phyloP scores from a whole-genome alignment of 2,113 vertebrate genomes.

The Rhinoderma darwinii region DNA sequence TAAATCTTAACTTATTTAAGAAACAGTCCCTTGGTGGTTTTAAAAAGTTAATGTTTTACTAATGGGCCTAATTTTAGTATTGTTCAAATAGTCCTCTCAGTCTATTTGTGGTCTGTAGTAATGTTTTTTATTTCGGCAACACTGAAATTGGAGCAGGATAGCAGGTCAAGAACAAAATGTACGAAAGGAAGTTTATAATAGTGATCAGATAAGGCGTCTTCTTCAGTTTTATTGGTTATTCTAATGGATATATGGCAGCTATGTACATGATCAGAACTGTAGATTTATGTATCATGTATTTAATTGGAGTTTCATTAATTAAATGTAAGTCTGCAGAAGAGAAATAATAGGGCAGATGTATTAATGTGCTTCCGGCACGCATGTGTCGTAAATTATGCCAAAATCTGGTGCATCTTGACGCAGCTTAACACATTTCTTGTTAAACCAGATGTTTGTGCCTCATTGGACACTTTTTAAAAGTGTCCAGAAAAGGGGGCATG shows the following conservation, averaged over 20 bases:
- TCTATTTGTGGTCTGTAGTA: conserved; percentile 7
- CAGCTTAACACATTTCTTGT: no score
- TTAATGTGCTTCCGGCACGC: no score
- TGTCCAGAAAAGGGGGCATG: no score
- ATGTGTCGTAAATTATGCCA: no score
- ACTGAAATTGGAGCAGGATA: background rate
- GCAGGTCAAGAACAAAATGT: background rate
- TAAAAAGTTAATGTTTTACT: conserved; percentile 1
- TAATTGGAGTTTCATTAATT: no score
- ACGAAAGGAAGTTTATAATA: background rate
- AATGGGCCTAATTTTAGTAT: background rate
- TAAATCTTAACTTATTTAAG: background rate
- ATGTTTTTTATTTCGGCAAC: conserved; percentile 14
- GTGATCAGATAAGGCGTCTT: background rate
- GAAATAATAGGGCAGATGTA: no score
- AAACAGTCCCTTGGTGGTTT: background rate
- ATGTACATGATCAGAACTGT: no score
- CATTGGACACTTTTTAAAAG: no score
- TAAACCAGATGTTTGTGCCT: no score
- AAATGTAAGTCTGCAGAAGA: no score
- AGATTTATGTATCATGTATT: background rate
- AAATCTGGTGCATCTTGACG: no score
- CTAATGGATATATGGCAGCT: background rate
- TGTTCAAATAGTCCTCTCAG: background rate
- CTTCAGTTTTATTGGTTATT: background rate